Base-by-base conservation (phyloP, 2,888 invertebrate species). In the Hydraecia micacea region DNA sequence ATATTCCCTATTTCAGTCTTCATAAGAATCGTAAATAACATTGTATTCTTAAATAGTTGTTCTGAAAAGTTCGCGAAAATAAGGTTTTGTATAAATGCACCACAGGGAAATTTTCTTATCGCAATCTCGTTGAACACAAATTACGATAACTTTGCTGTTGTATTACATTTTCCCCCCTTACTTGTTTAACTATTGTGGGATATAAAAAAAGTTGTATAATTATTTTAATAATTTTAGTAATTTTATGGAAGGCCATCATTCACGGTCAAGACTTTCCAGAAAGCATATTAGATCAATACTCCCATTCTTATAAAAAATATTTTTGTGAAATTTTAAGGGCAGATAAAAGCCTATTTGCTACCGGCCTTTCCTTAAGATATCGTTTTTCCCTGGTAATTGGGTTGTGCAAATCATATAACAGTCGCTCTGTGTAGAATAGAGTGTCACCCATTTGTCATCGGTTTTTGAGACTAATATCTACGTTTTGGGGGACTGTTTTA, bases 121-220 rank as follows among this genome's bases (percentile, higher is more conserved):
- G 68, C 21, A 76, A 46, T 78, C 68, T 75, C 28, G 39, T 76
- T 75, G 32, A 67, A 49, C 65, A 32, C 28, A n/a, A 55, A 76
- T 75, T 49, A 39, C 25, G 55, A 66, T 1, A 60, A 67, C 28
- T 46, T 46, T 36, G 15, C 42, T 69, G 39, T 42, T 70, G 18
- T 46, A 58, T 58, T 46, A 58, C 0, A 73, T 25, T 36, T 69
- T 46, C 25, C 8, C 13, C 32, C 8, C 21, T 39, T 21, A 46
- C 28, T 68, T 46, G 8, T 66, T 39, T 15, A 36, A 39, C 36
- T 39, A 39, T 39, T 39, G 18, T 39, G n/a, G 18, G n/a, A n/a
- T n/a, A 18, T n/a, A 39, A 39, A 39, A 39, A n/a, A n/a, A n/a
- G n/a, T 68, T 28, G 13, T 28, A 46, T 21, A 18, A 46, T 68